phyloP scores from a whole-genome alignment of 2,113 vertebrate genomes.

The Colossoma macropomum region DNA sequence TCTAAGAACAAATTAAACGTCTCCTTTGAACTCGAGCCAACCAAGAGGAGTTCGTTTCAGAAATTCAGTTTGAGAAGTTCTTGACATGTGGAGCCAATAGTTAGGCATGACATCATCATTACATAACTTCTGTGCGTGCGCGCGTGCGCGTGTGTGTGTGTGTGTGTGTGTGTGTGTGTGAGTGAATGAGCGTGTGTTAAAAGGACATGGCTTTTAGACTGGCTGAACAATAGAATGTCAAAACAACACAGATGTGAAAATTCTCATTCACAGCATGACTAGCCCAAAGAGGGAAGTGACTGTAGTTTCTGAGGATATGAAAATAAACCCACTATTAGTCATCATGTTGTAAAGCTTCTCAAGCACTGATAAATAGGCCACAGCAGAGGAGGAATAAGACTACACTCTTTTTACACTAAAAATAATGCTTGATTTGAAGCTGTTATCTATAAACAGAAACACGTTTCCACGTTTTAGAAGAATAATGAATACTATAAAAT shows the following conservation, averaged over 20 bases:
- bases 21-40: neutral
- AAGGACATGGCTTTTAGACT: slow-evolving; percentile 19
- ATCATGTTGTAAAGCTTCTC: neutral
- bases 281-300: slow-evolving; percentile 15
- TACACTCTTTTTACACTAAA: neutral
- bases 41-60: neutral
- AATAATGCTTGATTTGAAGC: too few species aligned
- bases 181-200: slow-evolving; percentile 12
- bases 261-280: neutral
- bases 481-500: too few species aligned
- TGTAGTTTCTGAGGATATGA: slow-evolving; percentile 33
- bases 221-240: slow-evolving; percentile 23
- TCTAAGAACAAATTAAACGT: neutral
- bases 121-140: slow-evolving; percentile 56
- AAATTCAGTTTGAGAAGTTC: neutral
- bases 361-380: neutral
- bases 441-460: too few species aligned
- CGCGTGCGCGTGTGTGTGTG: neutral
- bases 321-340: slow-evolving; percentile 31
- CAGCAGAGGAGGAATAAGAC: neutral
- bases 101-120: slow-evolving; percentile 67
- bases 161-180: neutral
- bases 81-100: slow-evolving; percentile 53
- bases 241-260: slow-evolving; percentile 21
- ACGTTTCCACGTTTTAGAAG: too few species aligned